Evolutionary conservation across 1,140 invertebrate species (phyloP).

Genomic region (Drosophila bocqueti): DNA sequence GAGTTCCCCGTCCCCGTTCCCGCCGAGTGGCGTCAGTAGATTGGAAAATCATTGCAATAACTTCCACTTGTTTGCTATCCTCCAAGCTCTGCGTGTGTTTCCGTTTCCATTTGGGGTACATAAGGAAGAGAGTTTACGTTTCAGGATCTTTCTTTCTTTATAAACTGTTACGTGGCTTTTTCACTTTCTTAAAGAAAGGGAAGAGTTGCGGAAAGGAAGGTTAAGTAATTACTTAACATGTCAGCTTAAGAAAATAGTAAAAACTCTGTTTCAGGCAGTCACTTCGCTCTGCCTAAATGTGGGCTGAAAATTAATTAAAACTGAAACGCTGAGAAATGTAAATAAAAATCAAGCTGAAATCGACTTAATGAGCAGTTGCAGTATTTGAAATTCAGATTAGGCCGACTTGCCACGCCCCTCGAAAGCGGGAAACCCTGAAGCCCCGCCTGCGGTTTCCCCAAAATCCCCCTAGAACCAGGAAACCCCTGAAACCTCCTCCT

Average conservation of each 20-base stretch:
- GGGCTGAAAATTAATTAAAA: not conserved
- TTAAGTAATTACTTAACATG: too few relatives aligned
- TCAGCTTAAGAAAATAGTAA: too few relatives aligned
- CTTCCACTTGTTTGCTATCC: constrained; percentile 36
- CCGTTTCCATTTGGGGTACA: constrained; percentile 15
- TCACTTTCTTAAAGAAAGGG: not conserved
- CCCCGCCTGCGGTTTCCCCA: not conserved
- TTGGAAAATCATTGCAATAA: constrained; percentile 46
- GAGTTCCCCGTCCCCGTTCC: not conserved
- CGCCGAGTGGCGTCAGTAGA: constrained; percentile 15
- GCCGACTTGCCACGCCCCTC: not conserved
- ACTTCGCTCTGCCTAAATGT: not conserved
- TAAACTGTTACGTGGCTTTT: not conserved
- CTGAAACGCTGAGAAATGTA: not conserved
- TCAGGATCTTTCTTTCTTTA: not conserved
- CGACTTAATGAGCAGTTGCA: constrained; percentile 1
- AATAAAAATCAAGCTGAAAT: constrained; percentile 1
- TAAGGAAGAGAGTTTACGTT: not conserved
- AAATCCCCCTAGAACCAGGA: not conserved
- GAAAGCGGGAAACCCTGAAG: not conserved
- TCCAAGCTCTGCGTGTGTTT: constrained; percentile 21
- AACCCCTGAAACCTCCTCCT: not conserved
- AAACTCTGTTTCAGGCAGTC: too few relatives aligned
- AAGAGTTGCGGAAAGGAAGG: too few relatives aligned
- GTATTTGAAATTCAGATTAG: constrained; percentile 7